Percentiles rank a stretch among this genome's conserved stretches.
phyloP scores from a whole-genome alignment of 2,113 vertebrate genomes.

The Pyxicephalus adspersus region DNA sequence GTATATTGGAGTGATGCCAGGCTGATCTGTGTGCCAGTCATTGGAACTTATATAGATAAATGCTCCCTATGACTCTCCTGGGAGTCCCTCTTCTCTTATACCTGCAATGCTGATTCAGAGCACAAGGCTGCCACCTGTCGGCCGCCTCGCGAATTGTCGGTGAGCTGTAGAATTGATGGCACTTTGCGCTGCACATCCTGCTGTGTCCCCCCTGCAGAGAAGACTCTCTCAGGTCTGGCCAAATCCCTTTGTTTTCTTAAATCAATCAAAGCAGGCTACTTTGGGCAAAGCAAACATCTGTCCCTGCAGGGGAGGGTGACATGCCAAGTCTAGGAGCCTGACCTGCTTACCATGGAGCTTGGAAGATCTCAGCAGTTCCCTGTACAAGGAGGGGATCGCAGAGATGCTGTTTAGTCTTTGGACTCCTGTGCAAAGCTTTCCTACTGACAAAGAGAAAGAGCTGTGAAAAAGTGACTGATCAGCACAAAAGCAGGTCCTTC shows the following conservation, averaged over 20 bases:
- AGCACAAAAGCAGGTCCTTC: conserved; percentile 37
- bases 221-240: not conserved
- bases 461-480: conserved; percentile 34
- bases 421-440: not conserved
- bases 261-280: conserved; percentile 29
- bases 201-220: conserved; percentile 24
- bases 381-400: not conserved
- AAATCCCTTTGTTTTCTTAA: conserved; percentile 36
- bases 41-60: conserved; percentile 6
- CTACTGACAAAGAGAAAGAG: not conserved
- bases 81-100: not conserved
- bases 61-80: not conserved
- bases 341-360: not conserved
- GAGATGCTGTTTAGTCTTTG: not conserved
- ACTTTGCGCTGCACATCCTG: conserved; percentile 2
- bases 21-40: not conserved
- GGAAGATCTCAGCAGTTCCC: not conserved
- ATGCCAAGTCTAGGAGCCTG: conserved; percentile 9
- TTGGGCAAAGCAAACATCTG: conserved; percentile 27
- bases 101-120: conserved; percentile 13
- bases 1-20: not conserved
- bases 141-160: not conserved
- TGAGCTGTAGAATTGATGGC: not conserved
- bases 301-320: conserved; percentile 23
- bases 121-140: conserved; percentile 42